phyloP scores from a whole-genome alignment of 1,140 invertebrate species.

The Orchestia grillus region DNA sequence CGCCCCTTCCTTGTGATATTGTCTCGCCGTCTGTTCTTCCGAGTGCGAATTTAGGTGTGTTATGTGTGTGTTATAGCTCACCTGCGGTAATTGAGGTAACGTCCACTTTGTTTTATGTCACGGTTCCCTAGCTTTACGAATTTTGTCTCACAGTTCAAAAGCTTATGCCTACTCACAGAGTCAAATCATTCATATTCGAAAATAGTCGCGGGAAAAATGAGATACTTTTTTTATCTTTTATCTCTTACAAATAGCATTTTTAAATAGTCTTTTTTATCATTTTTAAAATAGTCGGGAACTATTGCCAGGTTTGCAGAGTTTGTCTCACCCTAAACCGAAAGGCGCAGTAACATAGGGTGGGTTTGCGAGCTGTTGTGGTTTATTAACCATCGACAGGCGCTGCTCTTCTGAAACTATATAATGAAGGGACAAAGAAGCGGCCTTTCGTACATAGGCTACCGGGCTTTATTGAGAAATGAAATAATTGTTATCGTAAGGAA shows the following conservation, averaged over 20 bases:
- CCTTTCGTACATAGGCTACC: not conserved
- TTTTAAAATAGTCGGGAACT: too few species aligned
- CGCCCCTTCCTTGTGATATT: not conserved
- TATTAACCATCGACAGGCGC: not conserved
- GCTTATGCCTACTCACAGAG: too few species aligned
- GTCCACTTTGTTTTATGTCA: not conserved
- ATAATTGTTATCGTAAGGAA: not conserved
- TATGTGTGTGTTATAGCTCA: not conserved
- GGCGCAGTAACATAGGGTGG: not conserved
- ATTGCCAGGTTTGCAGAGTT: not conserved
- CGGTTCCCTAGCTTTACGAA: not conserved
- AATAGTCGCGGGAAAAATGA: too few species aligned
- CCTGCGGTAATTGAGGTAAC: not conserved
- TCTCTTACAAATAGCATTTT: too few species aligned
- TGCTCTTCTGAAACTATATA: not conserved
- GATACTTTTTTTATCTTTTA: too few species aligned
- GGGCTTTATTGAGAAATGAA: not conserved
- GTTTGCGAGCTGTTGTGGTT: not conserved
- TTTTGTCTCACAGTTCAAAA: not conserved
- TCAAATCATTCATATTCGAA: too few species aligned
- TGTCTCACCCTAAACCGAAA: not conserved
- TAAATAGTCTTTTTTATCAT: too few species aligned
- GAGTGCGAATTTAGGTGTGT: not conserved
- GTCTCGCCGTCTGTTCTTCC: not conserved
- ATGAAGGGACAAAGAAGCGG: not conserved